Conservation (phyloP, 64 coral and sea anemone species). For the Pocillopora damicornis region DNA sequence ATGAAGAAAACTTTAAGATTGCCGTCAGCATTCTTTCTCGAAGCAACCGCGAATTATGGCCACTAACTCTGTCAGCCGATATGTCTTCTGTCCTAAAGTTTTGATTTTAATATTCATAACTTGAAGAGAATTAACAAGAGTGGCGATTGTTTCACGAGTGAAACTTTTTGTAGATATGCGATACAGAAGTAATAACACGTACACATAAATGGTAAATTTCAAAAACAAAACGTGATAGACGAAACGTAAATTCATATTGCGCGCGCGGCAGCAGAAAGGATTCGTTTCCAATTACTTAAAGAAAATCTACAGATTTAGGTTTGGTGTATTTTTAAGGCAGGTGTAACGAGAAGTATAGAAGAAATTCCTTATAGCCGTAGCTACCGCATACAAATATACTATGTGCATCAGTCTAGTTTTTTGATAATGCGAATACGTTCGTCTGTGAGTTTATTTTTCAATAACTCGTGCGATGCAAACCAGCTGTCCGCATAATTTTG, state of each 20-base stretch:
- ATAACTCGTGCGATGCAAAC: background rate
- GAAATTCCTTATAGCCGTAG: background rate
- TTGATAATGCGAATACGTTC: background rate
- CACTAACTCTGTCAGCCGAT: background rate
- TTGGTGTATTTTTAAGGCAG: background rate
- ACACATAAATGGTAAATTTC: background rate
- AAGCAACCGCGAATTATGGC: background rate
- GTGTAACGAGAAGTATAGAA: too few relatives aligned
- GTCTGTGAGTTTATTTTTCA: slow-evolving; percentile 6
- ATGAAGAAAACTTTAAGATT: slow-evolving; percentile 29
- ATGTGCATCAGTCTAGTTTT: background rate
- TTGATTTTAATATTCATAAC: background rate
- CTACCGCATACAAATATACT: background rate
- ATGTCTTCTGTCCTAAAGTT: background rate
- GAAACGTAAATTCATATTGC: background rate
- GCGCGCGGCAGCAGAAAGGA: background rate
- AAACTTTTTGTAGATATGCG: background rate
- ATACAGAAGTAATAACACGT: background rate
- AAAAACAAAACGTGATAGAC: slow-evolving; percentile 1
- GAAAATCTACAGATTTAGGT: background rate
- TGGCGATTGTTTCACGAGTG: background rate
- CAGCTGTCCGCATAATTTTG: slow-evolving; percentile 43
- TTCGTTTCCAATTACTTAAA: slow-evolving; percentile 7
- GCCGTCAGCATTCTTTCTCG: slow-evolving; percentile 11
- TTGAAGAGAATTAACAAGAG: background rate